Evolutionary conservation across 1,140 invertebrate genomes (phyloP).

Genomic region (Latrodectus geometricus): DNA sequence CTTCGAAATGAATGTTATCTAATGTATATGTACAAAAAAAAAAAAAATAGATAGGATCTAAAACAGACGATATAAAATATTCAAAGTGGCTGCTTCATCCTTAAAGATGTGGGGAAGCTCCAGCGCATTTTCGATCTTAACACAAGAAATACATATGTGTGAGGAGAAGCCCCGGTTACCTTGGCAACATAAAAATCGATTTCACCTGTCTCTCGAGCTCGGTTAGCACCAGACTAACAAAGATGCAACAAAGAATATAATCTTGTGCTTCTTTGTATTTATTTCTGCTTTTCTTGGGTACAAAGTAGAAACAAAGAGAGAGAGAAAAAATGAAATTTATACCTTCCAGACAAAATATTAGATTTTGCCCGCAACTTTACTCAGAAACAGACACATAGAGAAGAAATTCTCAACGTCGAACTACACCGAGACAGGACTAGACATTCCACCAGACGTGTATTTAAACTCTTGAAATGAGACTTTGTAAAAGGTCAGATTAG

Average conservation of each 20-base stretch:
- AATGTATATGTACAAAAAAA: too few relatives aligned
- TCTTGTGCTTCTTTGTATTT: background rate
- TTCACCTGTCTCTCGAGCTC: constrained; percentile 18
- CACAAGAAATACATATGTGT: too few relatives aligned
- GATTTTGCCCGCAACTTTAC: background rate
- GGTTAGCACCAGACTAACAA: background rate
- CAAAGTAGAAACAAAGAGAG: background rate
- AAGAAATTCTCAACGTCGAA: background rate
- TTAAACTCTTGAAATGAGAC: background rate
- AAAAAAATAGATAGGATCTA: too few relatives aligned
- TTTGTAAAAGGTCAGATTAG: constrained; percentile 18
- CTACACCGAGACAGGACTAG: background rate
- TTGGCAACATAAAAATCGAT: constrained; percentile 49
- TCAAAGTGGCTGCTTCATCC: too few relatives aligned
- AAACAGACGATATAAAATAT: too few relatives aligned
- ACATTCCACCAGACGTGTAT: constrained; percentile 5
- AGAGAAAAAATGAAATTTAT: background rate
- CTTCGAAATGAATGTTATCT: too few relatives aligned
- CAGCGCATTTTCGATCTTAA: too few relatives aligned
- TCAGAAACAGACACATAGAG: background rate
- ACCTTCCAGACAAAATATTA: background rate
- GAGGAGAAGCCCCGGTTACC: background rate
- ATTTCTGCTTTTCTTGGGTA: background rate
- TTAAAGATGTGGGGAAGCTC: too few relatives aligned
- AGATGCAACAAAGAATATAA: background rate